Conservation (phyloP, 2,113 vertebrate genomes). For the Mixornis gularis region DNA sequence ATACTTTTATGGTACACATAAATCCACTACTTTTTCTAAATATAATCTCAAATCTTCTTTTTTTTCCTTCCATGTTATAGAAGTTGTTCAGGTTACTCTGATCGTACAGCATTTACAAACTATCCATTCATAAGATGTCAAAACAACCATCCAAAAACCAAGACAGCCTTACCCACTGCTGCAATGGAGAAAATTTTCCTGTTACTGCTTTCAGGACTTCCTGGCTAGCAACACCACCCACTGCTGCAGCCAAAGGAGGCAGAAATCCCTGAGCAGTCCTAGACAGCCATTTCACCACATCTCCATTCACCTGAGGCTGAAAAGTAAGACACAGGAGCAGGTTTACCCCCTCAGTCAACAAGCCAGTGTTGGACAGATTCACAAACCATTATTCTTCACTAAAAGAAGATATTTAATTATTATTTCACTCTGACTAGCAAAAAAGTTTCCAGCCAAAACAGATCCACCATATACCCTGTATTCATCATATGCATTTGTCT, state of each 20-base stretch:
- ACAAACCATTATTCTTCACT: background rate
- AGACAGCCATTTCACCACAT: slow-evolving; percentile 83
- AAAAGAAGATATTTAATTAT: background rate
- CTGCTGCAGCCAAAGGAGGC: slow-evolving; percentile 85
- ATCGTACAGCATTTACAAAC: background rate
- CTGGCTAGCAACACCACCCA: slow-evolving; percentile 92
- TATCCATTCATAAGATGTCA: background rate
- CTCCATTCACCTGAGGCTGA: slow-evolving; percentile 76
- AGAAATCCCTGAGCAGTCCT: slow-evolving; percentile 85
- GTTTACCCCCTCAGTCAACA: background rate
- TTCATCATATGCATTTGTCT: background rate
- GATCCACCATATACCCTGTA: background rate
- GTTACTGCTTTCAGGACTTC: slow-evolving; percentile 96
- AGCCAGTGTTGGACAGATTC: background rate
- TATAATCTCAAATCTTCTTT: background rate
- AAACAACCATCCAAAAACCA: background rate
- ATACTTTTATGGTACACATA: background rate
- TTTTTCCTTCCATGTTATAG: background rate
- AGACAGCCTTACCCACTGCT: slow-evolving; percentile 87
- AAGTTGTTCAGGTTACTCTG: background rate
- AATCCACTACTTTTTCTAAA: background rate
- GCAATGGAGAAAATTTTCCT: slow-evolving; percentile 94
- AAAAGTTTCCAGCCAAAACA: background rate
- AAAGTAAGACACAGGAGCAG: background rate
- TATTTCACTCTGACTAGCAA: background rate